A percentile compares a stretch with the other conserved stretches of the same genome.
Conservation (phyloP, 2,888 invertebrate genomes). For the Epistrophe eligans region DNA sequence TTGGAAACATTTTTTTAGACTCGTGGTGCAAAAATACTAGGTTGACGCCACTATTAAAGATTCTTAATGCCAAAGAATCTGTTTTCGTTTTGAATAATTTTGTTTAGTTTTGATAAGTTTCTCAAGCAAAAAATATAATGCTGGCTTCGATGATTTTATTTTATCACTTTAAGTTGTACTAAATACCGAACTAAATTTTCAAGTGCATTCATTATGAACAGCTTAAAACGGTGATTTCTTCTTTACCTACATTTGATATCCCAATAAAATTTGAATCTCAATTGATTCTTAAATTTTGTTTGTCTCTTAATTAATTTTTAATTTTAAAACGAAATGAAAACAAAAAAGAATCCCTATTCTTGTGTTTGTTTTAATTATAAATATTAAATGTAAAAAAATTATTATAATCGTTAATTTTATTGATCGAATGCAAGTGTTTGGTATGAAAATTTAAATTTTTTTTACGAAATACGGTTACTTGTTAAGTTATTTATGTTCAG, state of each 20-base stretch:
- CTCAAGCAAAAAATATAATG: neutral
- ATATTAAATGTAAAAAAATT: neutral
- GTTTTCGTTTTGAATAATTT: neutral
- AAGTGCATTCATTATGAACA: conserved; percentile 38
- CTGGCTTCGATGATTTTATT: neutral
- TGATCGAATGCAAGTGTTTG: neutral
- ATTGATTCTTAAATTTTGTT: conserved; percentile 10
- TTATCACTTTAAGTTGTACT: neutral
- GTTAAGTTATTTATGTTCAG: conserved; percentile 27
- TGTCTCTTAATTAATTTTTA: conserved; percentile 1
- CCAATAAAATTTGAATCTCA: conserved; percentile 39
- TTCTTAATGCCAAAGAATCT: neutral
- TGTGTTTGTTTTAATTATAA: neutral
- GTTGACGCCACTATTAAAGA: too few species aligned
- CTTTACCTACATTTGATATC: conserved; percentile 10
- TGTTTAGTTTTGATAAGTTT: neutral
- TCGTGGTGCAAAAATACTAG: too few species aligned
- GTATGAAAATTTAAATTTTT: conserved; percentile 12
- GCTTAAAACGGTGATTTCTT: conserved; percentile 53
- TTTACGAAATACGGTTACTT: neutral
- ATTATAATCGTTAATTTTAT: neutral
- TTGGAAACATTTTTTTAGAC: too few species aligned
- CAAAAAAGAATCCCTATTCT: conserved; percentile 8
- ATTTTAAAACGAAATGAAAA: conserved; percentile 46
- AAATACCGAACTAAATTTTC: conserved; percentile 36